Base-by-base conservation (phyloP, 2,113 vertebrate species). In the Ammodytes marinus region DNA sequence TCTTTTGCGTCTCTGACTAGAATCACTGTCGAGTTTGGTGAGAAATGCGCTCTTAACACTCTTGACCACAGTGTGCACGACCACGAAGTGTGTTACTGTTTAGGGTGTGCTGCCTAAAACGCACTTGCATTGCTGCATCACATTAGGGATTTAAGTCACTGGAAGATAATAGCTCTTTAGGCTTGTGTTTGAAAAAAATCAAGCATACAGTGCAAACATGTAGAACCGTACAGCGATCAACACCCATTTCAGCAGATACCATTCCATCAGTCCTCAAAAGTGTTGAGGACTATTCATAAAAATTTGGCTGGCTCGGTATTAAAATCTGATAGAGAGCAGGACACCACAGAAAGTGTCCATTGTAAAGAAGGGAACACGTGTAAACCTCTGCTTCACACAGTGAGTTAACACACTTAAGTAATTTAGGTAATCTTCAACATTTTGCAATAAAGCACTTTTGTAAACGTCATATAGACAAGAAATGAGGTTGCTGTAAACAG, bases 381-480 rank as follows among this genome's bases (percentile, higher is more conserved):
- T 53, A 7, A 15, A 49, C 47, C 3, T 12, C 39, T n/a, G 40
- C 40, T 53, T 13, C 19, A 55, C 47, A 3, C 37, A n/a, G 4
- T 19, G 40, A 13, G 8, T 42, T 52, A 13, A 37, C 19, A 49
- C 5, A 63, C 43, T 49, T 40, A 35, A 63, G 49, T 57, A 49
- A 65, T 42, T 55, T 3, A 14, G 27, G 27, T 54, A 8, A 37
- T 52, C 42, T 5, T 15, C 19, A 54, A 14, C 19, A 37, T 54
- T 69, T 80, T 67, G 19, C 19, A 80, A 11, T 49, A 58, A 58
- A 13, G 37, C 37, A 59, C 6, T 66, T 61, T 69, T 68, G 5
- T 15, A 77, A 65, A 42, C n/a, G 14, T 60, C 0, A 8, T 27
- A 4, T 47, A 35, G 47, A 39, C n/a, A 55, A 15, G 14, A 68